Conservation (phyloP, 1,140 invertebrate genomes). For the Heliothis subflexa region DNA sequence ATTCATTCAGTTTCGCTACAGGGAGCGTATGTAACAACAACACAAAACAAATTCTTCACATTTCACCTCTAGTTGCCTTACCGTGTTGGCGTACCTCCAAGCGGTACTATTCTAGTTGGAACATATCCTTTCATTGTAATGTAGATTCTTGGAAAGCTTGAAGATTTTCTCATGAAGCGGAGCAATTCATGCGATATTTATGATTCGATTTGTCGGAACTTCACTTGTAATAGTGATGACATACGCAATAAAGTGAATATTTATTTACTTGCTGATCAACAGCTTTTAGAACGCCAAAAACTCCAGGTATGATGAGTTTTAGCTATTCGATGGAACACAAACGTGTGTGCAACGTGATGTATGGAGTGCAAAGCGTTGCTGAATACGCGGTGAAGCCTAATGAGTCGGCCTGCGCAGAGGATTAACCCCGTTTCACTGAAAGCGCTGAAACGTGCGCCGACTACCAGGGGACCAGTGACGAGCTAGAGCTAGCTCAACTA, state of each 20-base stretch:
- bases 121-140: not conserved
- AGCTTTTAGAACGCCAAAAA: too few relatives aligned
- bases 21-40: not conserved
- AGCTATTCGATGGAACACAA: too few relatives aligned
- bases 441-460: not conserved
- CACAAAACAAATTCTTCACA: not conserved
- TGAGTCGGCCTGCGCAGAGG: not conserved
- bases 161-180: too few relatives aligned
- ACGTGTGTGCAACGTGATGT: not conserved
- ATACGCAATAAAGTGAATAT: too few relatives aligned
- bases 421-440: slow-evolving; percentile 16
- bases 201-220: too few relatives aligned
- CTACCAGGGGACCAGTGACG: not conserved
- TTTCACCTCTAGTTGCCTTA: not conserved
- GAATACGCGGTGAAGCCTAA: slow-evolving; percentile 15
- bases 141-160: not conserved
- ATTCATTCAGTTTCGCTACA: slow-evolving; percentile 1
- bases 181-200: too few relatives aligned
- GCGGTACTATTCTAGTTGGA: not conserved
- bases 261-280: too few relatives aligned
- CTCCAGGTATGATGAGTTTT: too few relatives aligned
- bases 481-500: not conserved
- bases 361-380: not conserved
- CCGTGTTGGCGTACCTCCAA: not conserved
- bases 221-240: too few relatives aligned